Conservation (phyloP, 2,113 vertebrate genomes). For the Rutilus rutilus region DNA sequence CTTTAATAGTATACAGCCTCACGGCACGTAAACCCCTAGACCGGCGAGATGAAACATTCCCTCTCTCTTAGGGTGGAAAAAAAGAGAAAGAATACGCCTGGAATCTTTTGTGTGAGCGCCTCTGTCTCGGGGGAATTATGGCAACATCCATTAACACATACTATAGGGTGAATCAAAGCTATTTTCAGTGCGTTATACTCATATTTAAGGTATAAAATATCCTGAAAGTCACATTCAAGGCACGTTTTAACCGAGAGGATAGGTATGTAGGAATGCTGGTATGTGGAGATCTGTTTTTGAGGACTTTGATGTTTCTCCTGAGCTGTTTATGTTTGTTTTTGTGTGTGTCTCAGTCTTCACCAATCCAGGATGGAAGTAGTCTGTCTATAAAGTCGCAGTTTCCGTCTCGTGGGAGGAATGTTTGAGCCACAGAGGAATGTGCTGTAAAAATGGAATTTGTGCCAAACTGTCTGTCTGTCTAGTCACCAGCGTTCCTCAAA, state of each 20-base stretch:
- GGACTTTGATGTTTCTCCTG: conserved; percentile 8
- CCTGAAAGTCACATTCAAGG: background rate
- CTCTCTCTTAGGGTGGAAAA: background rate
- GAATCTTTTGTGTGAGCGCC: background rate
- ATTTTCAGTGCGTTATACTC: background rate
- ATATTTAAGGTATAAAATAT: background rate
- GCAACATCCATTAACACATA: conserved; percentile 3
- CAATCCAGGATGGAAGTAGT: background rate
- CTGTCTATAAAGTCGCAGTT: conserved; percentile 15
- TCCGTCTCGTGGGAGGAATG: conserved; percentile 33
- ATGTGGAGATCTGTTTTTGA: background rate
- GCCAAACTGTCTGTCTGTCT: conserved; percentile 24
- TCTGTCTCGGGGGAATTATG: background rate
- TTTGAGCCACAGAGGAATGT: conserved; percentile 41
- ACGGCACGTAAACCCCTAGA: background rate
- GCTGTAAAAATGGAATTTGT: conserved; percentile 43
- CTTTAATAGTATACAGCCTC: background rate
- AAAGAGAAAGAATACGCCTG: background rate
- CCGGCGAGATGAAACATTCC: background rate
- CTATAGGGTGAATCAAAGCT: background rate
- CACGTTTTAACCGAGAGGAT: background rate
- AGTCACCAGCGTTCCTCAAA: background rate
- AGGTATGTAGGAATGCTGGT: background rate
- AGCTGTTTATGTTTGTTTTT: conserved; percentile 33
- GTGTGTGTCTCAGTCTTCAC: conserved; percentile 6